These are phyloP conservation scores for Adela reaumurella DNA, from an alignment of 2,888 invertebrate species.

Conservation along the genomic window DNA sequence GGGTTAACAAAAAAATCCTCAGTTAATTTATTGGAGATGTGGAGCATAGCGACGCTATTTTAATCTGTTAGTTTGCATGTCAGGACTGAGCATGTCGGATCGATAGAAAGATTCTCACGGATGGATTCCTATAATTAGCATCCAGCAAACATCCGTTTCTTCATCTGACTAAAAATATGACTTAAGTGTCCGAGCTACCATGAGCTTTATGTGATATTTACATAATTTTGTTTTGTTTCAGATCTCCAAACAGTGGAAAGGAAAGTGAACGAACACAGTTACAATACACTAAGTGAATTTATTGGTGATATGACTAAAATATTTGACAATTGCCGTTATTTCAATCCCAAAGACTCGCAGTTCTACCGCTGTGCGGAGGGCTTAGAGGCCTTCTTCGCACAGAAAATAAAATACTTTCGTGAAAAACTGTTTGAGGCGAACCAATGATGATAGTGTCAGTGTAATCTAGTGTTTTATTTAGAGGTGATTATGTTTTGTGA, in stretches of 20 bases:
- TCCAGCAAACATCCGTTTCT: too few relatives aligned
- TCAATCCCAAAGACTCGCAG: slow-evolving; percentile 92
- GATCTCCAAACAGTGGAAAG: slow-evolving; percentile 91
- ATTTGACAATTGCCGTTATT: slow-evolving; percentile 98
- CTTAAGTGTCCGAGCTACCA: too few relatives aligned
- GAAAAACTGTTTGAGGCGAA: slow-evolving; percentile 73
- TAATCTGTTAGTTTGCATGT: too few relatives aligned
- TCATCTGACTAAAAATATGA: too few relatives aligned
- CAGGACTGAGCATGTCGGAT: too few relatives aligned
- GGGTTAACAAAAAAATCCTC: too few relatives aligned
- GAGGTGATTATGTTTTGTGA: background rate
- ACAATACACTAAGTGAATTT: slow-evolving; percentile 88
- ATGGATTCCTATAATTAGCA: too few relatives aligned
- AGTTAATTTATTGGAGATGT: too few relatives aligned
- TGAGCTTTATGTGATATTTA: too few relatives aligned
- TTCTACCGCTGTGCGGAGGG: slow-evolving; percentile 96
- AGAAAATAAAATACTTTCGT: slow-evolving; percentile 84
- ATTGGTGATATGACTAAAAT: slow-evolving; percentile 98
- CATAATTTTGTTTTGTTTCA: too few relatives aligned
- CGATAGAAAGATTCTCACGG: too few relatives aligned
- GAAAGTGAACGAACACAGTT: slow-evolving; percentile 77
- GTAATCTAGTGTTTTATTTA: slow-evolving; percentile 13
- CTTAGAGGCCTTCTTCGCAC: slow-evolving; percentile 92
- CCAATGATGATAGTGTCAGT: slow-evolving; percentile 42
- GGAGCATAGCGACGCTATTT: too few relatives aligned